phyloP scores from a whole-genome alignment of 2,797 vertebrate genomes.

The Falco cherrug region DNA sequence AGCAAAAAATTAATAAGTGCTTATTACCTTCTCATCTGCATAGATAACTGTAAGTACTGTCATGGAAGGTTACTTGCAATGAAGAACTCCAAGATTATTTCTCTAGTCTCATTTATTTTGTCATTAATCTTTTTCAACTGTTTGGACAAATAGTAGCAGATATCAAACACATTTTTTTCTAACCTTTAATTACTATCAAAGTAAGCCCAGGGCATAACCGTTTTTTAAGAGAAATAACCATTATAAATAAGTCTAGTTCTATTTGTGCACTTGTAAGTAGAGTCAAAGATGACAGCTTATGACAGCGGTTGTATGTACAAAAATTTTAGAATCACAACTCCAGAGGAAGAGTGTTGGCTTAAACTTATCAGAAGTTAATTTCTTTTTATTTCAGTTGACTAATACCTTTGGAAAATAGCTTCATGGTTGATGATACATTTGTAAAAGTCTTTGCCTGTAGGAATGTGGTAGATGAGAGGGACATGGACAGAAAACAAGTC shows the following conservation, averaged over 20 bases:
- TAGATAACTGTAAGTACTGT: neutral
- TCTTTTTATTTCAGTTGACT: constrained; percentile 23
- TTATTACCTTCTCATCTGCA: neutral
- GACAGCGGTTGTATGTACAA: neutral
- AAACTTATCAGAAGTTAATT: neutral
- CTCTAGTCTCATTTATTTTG: neutral
- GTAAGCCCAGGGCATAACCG: neutral
- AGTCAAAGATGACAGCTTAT: neutral
- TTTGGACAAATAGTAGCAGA: neutral
- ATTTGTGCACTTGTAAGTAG: neutral
- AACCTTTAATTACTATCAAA: neutral
- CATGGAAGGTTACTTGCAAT: neutral
- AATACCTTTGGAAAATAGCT: constrained; percentile 6
- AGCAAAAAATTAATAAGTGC: accelerated
- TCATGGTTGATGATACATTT: constrained; percentile 1
- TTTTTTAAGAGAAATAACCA: neutral
- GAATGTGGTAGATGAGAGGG: neutral
- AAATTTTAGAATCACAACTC: neutral
- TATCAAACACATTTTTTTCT: neutral
- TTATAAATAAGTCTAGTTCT: neutral
- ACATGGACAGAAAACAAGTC: constrained; percentile 8
- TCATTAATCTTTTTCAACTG: neutral
- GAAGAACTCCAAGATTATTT: neutral
- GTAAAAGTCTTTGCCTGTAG: neutral
- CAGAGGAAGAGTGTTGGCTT: neutral